Evolutionary conservation across 30 jellyfish, hydroid and myxozoan genomes (phyloP), one percentile per base, ranked within the genome.

Genomic region (Aurelia sp.): DNA sequence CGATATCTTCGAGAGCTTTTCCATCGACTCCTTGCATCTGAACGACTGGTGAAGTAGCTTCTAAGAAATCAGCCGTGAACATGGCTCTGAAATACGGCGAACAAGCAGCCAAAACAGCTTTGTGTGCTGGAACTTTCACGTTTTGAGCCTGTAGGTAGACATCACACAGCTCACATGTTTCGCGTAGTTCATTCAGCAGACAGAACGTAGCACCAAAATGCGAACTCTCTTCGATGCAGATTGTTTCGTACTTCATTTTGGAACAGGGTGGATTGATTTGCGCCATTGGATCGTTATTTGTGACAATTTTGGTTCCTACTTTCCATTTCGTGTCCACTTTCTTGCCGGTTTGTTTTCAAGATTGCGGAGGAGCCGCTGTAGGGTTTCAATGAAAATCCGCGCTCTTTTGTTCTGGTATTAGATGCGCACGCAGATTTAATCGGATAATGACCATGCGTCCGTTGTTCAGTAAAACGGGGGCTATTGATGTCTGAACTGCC

Each of bases 1-100:
- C 82, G 22, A 92, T 53, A 65, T 92, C 98, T 73, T 83, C 86
- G 44, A 92, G 69, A 10, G 98, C 98, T n/a, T 62, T 75, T 13
- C 98, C 98, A 67, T 81, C 93, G 16, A 81, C 88, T 30, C 73
- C 89, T 79, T 86, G 91, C 86, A 92, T 70, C 48, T 88, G 79
- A 7, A 92, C 75, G 52, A 61, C 66, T 61, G 96, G 95, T 65
- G 65, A 81, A 22, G 63, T 62, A 27, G 98, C 95, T 47, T 92
- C 98, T 33, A 92, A 13, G 66, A 92, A 92, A 62, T 92, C 95
- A 33, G 96, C 79, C 5, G 98, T 83, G 76, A 92, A 92, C 98
- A 92, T 92, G 40, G 96, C 96, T 59, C 98, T 85, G 89, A 92
- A 92, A 67, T 92, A 92, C 59, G 98, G 98, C 40, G 98, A 92